These are phyloP conservation scores for Cheilosia grossa DNA, from an alignment of 2,888 invertebrate species.

Conservation along the genomic window DNA sequence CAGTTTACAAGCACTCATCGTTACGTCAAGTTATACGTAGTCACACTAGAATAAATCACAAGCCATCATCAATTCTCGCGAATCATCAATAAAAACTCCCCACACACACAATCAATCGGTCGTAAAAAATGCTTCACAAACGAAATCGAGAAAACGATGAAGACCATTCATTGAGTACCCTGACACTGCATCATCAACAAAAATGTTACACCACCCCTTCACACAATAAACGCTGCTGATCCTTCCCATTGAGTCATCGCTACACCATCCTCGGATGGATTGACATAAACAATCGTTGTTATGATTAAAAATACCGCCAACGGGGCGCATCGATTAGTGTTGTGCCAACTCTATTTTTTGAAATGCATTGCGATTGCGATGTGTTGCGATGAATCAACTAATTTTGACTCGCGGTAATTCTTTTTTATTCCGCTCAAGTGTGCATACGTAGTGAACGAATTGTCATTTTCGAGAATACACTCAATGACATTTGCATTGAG, in stretches of 20 bases:
- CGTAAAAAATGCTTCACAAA: conserved; percentile 21
- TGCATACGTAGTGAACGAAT: neutral
- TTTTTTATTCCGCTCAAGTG: conserved; percentile 28
- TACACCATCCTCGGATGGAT: conserved; percentile 16
- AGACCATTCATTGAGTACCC: conserved; percentile 1
- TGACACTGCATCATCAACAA: conserved; percentile 28
- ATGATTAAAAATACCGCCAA: conserved; percentile 1
- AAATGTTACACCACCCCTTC: conserved; percentile 5
- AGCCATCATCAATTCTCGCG: conserved; percentile 13
- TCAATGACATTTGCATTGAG: conserved; percentile 2
- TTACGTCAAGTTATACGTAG: neutral
- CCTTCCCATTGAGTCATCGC: conserved; percentile 44
- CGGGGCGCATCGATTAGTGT: conserved; percentile 1
- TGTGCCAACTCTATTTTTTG: conserved; percentile 57
- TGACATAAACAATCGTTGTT: conserved; percentile 63
- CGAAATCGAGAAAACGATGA: conserved; percentile 3
- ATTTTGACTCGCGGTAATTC: conserved; percentile 7
- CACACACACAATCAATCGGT: conserved; percentile 31
- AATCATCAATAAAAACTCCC: conserved; percentile 49
- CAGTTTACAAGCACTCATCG: conserved; percentile 25
- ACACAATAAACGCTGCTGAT: conserved; percentile 17
- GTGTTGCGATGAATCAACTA: conserved; percentile 38
- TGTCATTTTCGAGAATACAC: neutral
- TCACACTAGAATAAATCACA: conserved; percentile 13
- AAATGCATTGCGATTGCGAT: conserved; percentile 30